phyloP scores from a whole-genome alignment of 2,888 invertebrate species.

The Iphiclides podalirius region DNA sequence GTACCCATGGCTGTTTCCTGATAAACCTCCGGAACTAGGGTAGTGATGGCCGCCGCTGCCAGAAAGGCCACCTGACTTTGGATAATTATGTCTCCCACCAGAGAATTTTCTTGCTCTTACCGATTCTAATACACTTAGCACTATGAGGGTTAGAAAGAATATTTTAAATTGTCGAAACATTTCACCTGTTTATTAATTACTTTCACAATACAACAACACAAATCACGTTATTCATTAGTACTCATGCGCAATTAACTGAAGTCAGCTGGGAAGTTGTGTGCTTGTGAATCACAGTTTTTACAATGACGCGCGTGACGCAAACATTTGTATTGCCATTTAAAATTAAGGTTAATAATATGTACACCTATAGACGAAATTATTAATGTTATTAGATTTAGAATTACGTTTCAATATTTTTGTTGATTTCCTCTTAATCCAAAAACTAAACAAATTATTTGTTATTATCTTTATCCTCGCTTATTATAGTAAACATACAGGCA shows the following conservation, averaged over 20 bases:
- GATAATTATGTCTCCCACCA: conserved; percentile 36
- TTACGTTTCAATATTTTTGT: too few relatives aligned
- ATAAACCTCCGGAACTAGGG: conserved; percentile 45
- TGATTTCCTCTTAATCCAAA: too few relatives aligned
- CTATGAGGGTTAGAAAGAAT: conserved; percentile 47
- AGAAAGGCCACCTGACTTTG: conserved; percentile 39
- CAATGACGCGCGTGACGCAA: conserved; percentile 11
- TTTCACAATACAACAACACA: conserved; percentile 21
- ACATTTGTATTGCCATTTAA: conserved; percentile 3
- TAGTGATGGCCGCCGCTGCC: conserved; percentile 44
- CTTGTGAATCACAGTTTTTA: neutral
- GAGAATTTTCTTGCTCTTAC: conserved; percentile 36
- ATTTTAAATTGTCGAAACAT: conserved; percentile 38
- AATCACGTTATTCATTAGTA: conserved; percentile 20
- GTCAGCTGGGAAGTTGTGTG: conserved; percentile 7
- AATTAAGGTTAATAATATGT: too few relatives aligned
- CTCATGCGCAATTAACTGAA: conserved; percentile 35
- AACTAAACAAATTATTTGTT: too few relatives aligned
- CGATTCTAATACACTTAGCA: conserved; percentile 41
- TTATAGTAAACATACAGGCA: too few relatives aligned
- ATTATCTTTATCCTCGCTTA: too few relatives aligned
- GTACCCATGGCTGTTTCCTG: conserved; percentile 38
- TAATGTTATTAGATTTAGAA: too few relatives aligned
- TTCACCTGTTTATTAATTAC: conserved; percentile 13
- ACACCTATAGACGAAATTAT: too few relatives aligned